A percentile compares a stretch with the other conserved stretches of the same genome.
Conservation (phyloP, 2,888 invertebrate genomes). For the Pharmacophagus antenor region DNA sequence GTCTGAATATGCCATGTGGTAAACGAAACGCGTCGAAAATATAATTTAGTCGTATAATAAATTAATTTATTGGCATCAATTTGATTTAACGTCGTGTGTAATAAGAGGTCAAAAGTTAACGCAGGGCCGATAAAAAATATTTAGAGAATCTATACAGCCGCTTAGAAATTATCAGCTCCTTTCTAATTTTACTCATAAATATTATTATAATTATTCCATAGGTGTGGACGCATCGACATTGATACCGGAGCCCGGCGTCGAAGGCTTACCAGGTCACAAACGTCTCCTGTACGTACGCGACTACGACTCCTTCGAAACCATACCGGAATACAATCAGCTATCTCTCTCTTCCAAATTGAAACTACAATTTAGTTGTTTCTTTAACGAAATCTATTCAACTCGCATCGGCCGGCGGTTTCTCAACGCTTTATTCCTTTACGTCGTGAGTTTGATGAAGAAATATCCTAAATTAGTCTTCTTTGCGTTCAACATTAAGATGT, state of each 20-base stretch:
- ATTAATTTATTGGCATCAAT: too few relatives aligned
- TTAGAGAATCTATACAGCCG: too few relatives aligned
- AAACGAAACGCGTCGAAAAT: too few relatives aligned
- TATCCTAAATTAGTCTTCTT: constrained; percentile 86
- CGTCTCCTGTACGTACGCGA: constrained; percentile 45
- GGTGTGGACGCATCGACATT: constrained; percentile 34
- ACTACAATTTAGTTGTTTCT: constrained; percentile 32
- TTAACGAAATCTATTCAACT: constrained; percentile 50
- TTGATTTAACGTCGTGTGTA: too few relatives aligned
- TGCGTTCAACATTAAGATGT: constrained; percentile 75
- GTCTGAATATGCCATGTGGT: too few relatives aligned
- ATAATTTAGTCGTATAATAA: too few relatives aligned
- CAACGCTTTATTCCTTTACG: constrained; percentile 74
- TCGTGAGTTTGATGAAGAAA: constrained; percentile 82
- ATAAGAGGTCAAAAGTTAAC: too few relatives aligned
- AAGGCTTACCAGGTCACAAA: constrained; percentile 34
- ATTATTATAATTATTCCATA: too few relatives aligned
- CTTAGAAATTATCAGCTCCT: too few relatives aligned
- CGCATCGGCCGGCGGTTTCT: constrained; percentile 75
- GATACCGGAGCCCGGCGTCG: constrained; percentile 30
- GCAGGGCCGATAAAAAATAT: too few relatives aligned
- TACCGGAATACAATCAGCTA: constrained; percentile 54
- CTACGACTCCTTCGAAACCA: constrained; percentile 50
- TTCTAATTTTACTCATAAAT: too few relatives aligned
- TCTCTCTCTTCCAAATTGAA: constrained; percentile 37